Conservation (phyloP, 2,113 vertebrate species). For the Gymnogyps californianus region DNA sequence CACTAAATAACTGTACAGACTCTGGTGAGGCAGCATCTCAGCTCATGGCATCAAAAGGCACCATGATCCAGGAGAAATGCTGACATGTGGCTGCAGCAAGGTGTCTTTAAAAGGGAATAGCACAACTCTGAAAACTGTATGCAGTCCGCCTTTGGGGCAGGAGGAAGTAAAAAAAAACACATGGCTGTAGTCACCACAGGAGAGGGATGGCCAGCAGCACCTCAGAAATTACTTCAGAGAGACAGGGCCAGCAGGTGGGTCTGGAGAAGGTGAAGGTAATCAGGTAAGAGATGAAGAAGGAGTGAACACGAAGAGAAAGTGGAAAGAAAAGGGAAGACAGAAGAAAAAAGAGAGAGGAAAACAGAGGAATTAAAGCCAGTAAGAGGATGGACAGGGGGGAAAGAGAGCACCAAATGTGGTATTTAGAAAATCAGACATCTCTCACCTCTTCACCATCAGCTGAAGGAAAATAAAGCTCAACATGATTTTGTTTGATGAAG, state of each 20-base stretch:
- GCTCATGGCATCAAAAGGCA: not conserved
- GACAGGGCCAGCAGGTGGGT: not conserved
- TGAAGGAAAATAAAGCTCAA: not conserved
- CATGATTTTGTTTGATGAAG: not conserved
- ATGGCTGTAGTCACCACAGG: not conserved
- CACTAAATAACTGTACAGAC: not conserved
- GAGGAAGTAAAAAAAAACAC: not conserved
- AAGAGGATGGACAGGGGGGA: not conserved
- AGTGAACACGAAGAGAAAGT: not conserved
- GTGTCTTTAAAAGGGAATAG: not conserved
- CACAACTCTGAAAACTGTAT: not conserved
- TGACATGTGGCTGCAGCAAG: not conserved
- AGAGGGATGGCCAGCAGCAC: not conserved
- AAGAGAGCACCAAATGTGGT: not conserved
- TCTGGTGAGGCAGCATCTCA: not conserved
- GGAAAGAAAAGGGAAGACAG: not conserved
- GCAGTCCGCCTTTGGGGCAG: not conserved
- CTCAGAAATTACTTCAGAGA: not conserved
- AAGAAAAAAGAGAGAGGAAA: not conserved
- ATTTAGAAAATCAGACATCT: not conserved
- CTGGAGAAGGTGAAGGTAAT: not conserved
- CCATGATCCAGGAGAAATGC: fast-evolving
- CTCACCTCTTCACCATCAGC: not conserved
- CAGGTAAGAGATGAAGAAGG: not conserved
- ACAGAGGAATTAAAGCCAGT: not conserved